A percentile compares a stretch with the other conserved stretches of the same genome.
Conservation (phyloP, 2,797 vertebrate species). For the Heliangelus exortis region DNA sequence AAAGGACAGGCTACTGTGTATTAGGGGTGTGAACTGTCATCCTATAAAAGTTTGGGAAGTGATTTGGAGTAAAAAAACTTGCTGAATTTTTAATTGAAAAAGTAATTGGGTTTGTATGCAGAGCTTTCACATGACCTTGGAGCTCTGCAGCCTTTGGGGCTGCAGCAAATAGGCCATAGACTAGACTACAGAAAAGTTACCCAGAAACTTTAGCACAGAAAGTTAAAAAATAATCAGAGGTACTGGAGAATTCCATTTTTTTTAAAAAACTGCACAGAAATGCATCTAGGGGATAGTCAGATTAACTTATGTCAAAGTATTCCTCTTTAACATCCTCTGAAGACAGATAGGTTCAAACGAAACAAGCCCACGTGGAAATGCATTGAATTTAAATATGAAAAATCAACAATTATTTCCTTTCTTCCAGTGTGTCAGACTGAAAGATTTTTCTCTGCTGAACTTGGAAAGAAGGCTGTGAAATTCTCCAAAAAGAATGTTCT, state of each 20-base stretch:
- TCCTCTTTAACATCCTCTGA: not conserved
- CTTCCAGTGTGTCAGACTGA: not conserved
- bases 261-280: not conserved
- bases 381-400: slow-evolving; percentile 18
- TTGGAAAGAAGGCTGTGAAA: slow-evolving; percentile 43
- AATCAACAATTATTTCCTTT: slow-evolving; percentile 11
- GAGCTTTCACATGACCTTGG: not conserved
- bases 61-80: not conserved
- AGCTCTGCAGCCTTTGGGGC: not conserved
- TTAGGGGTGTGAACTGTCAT: not conserved
- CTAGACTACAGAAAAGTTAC: not conserved
- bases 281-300: not conserved
- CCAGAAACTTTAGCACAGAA: not conserved
- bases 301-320: not conserved
- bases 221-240: not conserved
- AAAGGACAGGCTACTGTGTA: not conserved
- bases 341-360: not conserved
- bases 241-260: not conserved
- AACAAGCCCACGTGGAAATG: not conserved
- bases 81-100: not conserved
- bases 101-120: not conserved
- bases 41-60: not conserved
- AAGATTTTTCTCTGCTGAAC: not conserved
- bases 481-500: slow-evolving; percentile 29
- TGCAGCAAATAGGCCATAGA: not conserved